Evolutionary conservation across 2,113 vertebrate genomes (phyloP).

Genomic region (Corydoras sp.): DNA sequence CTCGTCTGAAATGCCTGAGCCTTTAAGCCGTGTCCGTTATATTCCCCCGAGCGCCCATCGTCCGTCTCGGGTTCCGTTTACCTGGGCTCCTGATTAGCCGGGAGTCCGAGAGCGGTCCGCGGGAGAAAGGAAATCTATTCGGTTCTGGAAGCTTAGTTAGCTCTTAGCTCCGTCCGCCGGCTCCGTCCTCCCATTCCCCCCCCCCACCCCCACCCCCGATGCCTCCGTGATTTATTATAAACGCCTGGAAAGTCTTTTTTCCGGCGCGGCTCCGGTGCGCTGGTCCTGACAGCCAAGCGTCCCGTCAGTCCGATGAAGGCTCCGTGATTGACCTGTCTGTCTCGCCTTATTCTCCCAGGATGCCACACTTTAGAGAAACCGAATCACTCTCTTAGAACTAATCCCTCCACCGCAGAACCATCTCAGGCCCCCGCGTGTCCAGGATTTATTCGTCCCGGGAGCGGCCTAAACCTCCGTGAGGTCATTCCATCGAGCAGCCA

Average conservation of each 20-base stretch:
- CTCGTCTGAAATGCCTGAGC: slow-evolving; percentile 52
- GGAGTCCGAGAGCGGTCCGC: background rate
- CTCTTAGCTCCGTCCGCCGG: slow-evolving; percentile 17
- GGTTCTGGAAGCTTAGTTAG: no score
- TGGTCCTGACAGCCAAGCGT: background rate
- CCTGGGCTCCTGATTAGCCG: slow-evolving; percentile 51
- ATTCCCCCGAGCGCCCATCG: slow-evolving; percentile 53
- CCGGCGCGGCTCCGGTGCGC: background rate
- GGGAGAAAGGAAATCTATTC: slow-evolving; percentile 45
- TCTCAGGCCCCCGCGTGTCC: no score
- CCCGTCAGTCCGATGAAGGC: slow-evolving; percentile 23
- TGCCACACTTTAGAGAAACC: background rate
- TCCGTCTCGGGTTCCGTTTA: slow-evolving; percentile 54
- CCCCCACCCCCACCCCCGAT: slow-evolving; percentile 18
- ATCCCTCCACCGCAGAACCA: no score
- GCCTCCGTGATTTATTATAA: slow-evolving; percentile 28
- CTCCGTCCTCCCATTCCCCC: slow-evolving; percentile 31
- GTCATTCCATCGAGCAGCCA: no score
- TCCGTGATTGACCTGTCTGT: background rate
- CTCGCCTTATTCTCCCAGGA: slow-evolving; percentile 8
- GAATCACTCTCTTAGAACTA: slow-evolving; percentile 4
- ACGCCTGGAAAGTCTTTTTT: slow-evolving; percentile 14
- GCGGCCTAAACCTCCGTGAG: no score
- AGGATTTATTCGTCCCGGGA: no score
- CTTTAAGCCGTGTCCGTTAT: slow-evolving; percentile 56